These are phyloP conservation scores for Streblospio benedicti DNA, from an alignment of 1,140 invertebrate species.

Conservation along the genomic window DNA sequence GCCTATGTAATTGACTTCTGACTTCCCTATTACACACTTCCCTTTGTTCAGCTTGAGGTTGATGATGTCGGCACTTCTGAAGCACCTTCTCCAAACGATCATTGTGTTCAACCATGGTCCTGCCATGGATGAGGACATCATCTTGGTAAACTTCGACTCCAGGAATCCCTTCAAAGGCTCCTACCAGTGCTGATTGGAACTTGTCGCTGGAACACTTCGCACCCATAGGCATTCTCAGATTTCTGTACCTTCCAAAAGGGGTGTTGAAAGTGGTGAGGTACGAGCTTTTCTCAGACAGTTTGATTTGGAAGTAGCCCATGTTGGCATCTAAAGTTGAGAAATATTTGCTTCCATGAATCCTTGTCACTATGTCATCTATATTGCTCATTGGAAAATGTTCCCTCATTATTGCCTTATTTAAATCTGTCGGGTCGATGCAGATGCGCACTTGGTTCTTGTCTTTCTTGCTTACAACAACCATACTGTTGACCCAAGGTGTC, in stretches of 20 bases:
- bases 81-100: constrained; percentile 7
- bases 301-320: neutral
- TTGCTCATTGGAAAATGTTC: constrained; percentile 22
- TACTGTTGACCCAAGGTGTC: constrained; percentile 21
- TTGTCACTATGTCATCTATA: too few relatives aligned
- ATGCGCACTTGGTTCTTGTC: constrained; percentile 19
- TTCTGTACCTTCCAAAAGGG: constrained; percentile 9
- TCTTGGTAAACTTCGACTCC: neutral
- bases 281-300: neutral
- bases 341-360: too few relatives aligned
- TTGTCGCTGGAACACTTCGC: neutral
- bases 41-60: constrained; percentile 1
- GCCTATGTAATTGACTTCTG: constrained; percentile 2
- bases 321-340: too few relatives aligned
- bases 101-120: constrained; percentile 1
- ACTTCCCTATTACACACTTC: neutral
- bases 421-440: constrained; percentile 23
- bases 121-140: neutral
- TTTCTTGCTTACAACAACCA: constrained; percentile 22
- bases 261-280: constrained; percentile 1
- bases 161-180: neutral
- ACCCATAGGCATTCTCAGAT: neutral
- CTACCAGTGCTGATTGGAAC: neutral
- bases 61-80: too few relatives aligned
- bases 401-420: constrained; percentile 22